phyloP scores from a whole-genome alignment of 2,888 invertebrate species.

The Meteorus colon region DNA sequence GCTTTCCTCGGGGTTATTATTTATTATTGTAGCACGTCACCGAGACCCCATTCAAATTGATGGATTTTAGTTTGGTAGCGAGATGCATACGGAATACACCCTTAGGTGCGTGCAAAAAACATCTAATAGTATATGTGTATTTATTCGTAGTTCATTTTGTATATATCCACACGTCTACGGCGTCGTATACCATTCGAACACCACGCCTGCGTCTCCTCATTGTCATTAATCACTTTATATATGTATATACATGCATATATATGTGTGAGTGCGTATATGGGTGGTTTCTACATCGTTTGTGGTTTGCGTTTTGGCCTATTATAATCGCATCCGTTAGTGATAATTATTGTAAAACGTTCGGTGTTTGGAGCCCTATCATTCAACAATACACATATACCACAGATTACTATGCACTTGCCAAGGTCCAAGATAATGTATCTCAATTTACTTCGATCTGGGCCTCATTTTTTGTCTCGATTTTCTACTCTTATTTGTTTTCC shows the following conservation, averaged over 20 bases:
- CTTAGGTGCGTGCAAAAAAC: constrained; percentile 21
- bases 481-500: constrained; percentile 24
- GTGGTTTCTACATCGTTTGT: constrained; percentile 10
- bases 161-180: constrained; percentile 32
- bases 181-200: constrained; percentile 26
- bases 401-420: constrained; percentile 14
- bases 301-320: constrained; percentile 57
- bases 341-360: constrained; percentile 60
- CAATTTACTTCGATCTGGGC: constrained; percentile 27
- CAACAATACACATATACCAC: constrained; percentile 23
- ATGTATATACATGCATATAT: constrained; percentile 28
- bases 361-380: constrained; percentile 36
- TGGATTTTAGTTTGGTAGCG: constrained; percentile 1
- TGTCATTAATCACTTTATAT: constrained; percentile 54
- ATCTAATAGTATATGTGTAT: background rate
- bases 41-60: constrained; percentile 40
- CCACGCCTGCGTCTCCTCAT: constrained; percentile 55
- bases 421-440: constrained; percentile 33
- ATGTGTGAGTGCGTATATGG: constrained; percentile 19
- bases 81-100: constrained; percentile 8
- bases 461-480: background rate
- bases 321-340: constrained; percentile 57
- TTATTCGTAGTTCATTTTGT: constrained; percentile 31
- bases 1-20: constrained; percentile 61
- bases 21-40: constrained; percentile 59